A percentile compares a stretch with the other conserved stretches of the same genome.
phyloP scores from a whole-genome alignment of 2,113 vertebrate species.

The Chloebia gouldiae region DNA sequence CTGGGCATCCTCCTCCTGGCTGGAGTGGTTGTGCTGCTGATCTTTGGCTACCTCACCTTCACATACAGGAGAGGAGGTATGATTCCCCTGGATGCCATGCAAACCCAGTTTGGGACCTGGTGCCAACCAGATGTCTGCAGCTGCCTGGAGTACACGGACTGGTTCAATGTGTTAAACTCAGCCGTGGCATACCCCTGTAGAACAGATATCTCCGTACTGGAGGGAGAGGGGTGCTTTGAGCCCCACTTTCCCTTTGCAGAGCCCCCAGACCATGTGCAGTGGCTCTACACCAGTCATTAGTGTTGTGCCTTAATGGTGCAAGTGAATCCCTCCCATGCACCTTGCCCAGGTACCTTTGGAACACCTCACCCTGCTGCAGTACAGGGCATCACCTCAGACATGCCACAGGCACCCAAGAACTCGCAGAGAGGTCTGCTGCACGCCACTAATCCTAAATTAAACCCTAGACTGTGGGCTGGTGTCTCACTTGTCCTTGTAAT shows the following conservation, averaged over 20 bases:
- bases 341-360: not conserved
- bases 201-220: not conserved
- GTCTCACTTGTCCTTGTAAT: not conserved
- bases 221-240: not conserved
- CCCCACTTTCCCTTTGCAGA: not conserved
- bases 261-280: not conserved
- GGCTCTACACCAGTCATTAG: fast-evolving
- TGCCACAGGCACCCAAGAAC: fast-evolving
- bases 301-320: not conserved
- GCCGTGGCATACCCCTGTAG: not conserved
- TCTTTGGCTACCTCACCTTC: not conserved
- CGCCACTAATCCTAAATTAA: not conserved
- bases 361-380: not conserved
- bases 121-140: not conserved
- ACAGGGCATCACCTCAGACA: fast-evolving
- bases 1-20: not conserved
- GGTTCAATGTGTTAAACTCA: not conserved
- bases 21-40: not conserved
- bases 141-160: not conserved
- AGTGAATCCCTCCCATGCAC: not conserved
- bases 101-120: not conserved
- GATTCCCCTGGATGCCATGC: not conserved
- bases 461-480: not conserved
- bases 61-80: constrained; percentile 18
- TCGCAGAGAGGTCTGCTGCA: not conserved